Evolutionary conservation across 1,140 invertebrate genomes (phyloP), one percentile per base, ranked within the genome.

Genomic region (Ectropis grisescens): DNA sequence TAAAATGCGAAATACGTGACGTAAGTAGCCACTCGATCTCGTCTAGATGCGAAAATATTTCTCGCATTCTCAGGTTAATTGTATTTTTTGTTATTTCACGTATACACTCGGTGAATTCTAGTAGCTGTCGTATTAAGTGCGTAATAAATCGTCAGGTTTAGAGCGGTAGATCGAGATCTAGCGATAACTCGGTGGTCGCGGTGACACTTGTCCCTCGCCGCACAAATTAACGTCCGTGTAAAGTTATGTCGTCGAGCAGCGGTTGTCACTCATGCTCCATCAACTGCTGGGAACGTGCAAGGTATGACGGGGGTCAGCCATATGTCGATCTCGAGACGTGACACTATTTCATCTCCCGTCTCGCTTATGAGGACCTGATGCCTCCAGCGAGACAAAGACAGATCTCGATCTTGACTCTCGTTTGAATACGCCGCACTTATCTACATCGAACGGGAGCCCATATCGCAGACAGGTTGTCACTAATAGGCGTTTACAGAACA

Each of bases 211-310:
- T 58, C 47, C 50, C 46, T 65, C 61, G 45, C n/a, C n/a, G 34
- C 53, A 51, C 60, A 62, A 74, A 80, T 74, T 64, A 71, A 78
- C 75, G 75, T 69, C 57, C 37, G 56, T 59, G 58, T 60, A 74
- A 81, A 65, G 76, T 72, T 60, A 74, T 58, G 51, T 67, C 65
- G 62, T 54, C 50, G 50, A 41, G 41, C 56, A 29, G 50, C 42
- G 58, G 49, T 58, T 80, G 78, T 80, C 76, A 76, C 72, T 82
- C 80, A 83, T 81, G 75, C 76, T 68, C 58, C 76, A 82, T 83
- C 75, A 82, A 82, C 64, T 74, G 71, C 57, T 75, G 60, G 61
- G 67, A 70, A 69, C 56, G 59, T 67, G 59, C 53, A 58, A 58
- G 67, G 64, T 82, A 69, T 81, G 69, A 81, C 65, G 58, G 36